A percentile compares a stretch with the other conserved stretches of the same genome.
phyloP scores from a whole-genome alignment of 2,113 vertebrate genomes.

The Oenanthe melanoleuca region DNA sequence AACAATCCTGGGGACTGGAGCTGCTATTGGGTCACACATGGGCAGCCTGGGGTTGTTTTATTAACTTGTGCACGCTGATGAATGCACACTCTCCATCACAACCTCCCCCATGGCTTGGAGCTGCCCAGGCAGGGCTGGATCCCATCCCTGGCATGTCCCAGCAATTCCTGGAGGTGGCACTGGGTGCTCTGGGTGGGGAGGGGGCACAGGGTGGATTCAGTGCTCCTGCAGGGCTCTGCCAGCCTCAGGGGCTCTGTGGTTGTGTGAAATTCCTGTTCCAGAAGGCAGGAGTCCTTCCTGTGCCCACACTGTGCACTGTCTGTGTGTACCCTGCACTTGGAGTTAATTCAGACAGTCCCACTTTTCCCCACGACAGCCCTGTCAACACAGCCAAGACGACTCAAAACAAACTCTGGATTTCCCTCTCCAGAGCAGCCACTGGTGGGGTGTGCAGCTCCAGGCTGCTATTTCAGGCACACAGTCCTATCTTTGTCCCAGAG shows the following conservation, averaged over 20 bases:
- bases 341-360: not conserved
- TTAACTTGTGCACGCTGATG: rapidly evolving
- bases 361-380: not conserved
- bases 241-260: rapidly evolving
- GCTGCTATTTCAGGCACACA: not conserved
- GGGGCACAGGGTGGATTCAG: rapidly evolving
- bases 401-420: conserved; percentile 40
- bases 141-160: not conserved
- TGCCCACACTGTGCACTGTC: rapidly evolving
- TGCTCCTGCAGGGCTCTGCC: not conserved
- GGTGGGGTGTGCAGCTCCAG: conserved; percentile 1
- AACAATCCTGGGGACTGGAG: not conserved
- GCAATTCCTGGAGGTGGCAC: not conserved
- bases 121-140: not conserved
- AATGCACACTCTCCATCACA: rapidly evolving
- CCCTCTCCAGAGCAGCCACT: conserved; percentile 3
- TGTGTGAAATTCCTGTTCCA: rapidly evolving
- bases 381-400: conserved; percentile 9
- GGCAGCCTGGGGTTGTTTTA: not conserved
- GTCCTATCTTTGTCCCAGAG: conserved; percentile 21
- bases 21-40: rapidly evolving
- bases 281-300: rapidly evolving
- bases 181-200: not conserved
- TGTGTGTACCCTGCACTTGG: not conserved
- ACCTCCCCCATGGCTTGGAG: rapidly evolving